Evolutionary conservation across 2,113 vertebrate genomes (phyloP).

Genomic region (Lepisosteus oculatus): DNA sequence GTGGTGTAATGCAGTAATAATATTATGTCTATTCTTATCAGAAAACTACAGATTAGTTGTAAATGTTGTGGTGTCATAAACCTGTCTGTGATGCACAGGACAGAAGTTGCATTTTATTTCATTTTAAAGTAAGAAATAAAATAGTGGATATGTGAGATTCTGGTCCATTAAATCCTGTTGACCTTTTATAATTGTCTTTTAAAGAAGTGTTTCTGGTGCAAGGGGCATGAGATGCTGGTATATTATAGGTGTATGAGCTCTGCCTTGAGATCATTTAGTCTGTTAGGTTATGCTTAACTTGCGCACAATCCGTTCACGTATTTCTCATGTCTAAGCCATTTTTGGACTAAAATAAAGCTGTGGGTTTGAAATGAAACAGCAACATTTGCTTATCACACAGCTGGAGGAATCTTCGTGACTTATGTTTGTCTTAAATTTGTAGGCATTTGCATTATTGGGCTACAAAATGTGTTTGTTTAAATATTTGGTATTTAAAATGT

Average conservation of each 20-base stretch:
- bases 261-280: slow-evolving; percentile 10
- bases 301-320: slow-evolving; percentile 1
- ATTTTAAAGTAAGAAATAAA: no score
- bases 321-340: slow-evolving; percentile 12
- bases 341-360: background rate
- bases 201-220: background rate
- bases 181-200: background rate
- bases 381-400: slow-evolving; percentile 15
- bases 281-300: slow-evolving; percentile 5
- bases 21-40: no score
- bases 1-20: no score
- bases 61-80: no score
- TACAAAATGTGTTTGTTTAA: slow-evolving; percentile 2
- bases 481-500: slow-evolving; percentile 16
- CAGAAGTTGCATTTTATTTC: no score
- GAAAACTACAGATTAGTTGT: no score
- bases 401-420: slow-evolving; percentile 2
- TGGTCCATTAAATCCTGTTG: no score
- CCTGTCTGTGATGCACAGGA: no score
- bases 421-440: background rate
- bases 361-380: background rate
- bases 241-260: background rate
- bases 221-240: background rate
- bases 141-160: no score
- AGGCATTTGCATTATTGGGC: background rate